Percentiles rank a stretch among this genome's conserved stretches.
phyloP scores from a whole-genome alignment of 1,140 invertebrate genomes.

The Formica exsecta region DNA sequence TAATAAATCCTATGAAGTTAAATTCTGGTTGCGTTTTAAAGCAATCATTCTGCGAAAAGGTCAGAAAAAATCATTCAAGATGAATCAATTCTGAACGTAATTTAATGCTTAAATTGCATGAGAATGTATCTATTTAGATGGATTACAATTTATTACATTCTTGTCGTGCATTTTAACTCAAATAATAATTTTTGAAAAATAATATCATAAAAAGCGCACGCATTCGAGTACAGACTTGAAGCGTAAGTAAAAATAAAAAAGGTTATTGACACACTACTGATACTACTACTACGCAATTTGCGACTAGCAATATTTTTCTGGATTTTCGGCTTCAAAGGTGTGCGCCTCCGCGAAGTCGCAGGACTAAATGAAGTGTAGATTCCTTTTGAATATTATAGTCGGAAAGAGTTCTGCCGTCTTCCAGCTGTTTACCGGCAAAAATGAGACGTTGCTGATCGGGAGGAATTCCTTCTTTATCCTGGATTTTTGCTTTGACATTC shows the following conservation, averaged over 20 bases:
- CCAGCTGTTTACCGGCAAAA: slow-evolving; percentile 24
- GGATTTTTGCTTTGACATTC: slow-evolving; percentile 36
- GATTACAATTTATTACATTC: slow-evolving; percentile 47
- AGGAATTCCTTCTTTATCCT: slow-evolving; percentile 36
- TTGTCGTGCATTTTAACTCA: background rate
- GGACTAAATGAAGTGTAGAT: slow-evolving; percentile 39
- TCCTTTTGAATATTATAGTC: slow-evolving; percentile 40
- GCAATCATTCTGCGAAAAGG: background rate
- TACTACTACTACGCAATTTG: slow-evolving; percentile 33
- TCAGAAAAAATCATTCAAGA: background rate
- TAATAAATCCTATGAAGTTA: background rate
- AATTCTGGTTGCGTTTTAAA: background rate
- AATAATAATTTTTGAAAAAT: background rate
- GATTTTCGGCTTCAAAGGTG: slow-evolving; percentile 3
- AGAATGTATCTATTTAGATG: background rate
- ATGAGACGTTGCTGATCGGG: slow-evolving; percentile 32
- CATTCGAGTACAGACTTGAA: background rate
- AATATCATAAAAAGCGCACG: background rate
- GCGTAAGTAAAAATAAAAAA: slow-evolving; percentile 15
- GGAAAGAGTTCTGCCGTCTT: slow-evolving; percentile 34
- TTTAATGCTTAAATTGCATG: slow-evolving; percentile 22
- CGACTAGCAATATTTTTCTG: slow-evolving; percentile 8
- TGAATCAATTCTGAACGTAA: background rate
- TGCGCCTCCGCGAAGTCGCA: slow-evolving; percentile 64
- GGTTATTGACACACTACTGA: background rate